phyloP scores from a whole-genome alignment of 2,113 vertebrate genomes.

The Ptilonorhynchus violaceus region DNA sequence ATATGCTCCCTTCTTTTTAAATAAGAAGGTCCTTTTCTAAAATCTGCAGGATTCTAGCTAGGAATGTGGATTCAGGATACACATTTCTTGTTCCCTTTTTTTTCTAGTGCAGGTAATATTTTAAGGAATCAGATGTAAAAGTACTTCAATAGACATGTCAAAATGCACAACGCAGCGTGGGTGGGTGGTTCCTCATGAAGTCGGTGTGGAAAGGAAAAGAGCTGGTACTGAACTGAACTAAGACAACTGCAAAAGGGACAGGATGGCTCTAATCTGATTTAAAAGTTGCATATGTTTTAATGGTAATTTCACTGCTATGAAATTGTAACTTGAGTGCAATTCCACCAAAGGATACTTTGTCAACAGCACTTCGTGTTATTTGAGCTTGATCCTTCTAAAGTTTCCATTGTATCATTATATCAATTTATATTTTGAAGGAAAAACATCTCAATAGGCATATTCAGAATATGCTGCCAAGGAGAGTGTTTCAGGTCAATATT shows the following conservation, averaged over 20 bases:
- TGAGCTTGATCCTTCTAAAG: not conserved
- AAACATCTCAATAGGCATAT: not conserved
- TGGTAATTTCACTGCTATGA: not conserved
- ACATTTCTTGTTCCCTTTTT: not conserved
- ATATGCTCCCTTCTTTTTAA: not conserved
- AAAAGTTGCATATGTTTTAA: not conserved
- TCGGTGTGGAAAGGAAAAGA: not conserved
- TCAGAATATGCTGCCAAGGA: not conserved
- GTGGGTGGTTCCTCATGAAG: not conserved
- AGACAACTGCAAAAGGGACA: not conserved
- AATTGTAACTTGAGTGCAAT: not conserved
- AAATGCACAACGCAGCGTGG: not conserved
- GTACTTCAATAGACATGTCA: not conserved
- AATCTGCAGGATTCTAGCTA: not conserved
- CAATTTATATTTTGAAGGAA: not conserved
- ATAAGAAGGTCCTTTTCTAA: not conserved
- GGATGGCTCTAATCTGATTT: not conserved
- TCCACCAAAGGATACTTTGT: not conserved
- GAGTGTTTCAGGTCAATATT: not conserved
- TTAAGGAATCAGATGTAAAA: not conserved
- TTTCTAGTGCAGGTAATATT: not conserved
- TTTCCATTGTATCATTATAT: not conserved
- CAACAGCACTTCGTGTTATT: not conserved
- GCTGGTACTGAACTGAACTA: not conserved
- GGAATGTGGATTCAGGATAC: not conserved